Percentiles rank a stretch among this genome's conserved stretches.
Evolutionary conservation across 2,113 vertebrate species (phyloP).

Genomic region (Crotophaga sulcirostris): DNA sequence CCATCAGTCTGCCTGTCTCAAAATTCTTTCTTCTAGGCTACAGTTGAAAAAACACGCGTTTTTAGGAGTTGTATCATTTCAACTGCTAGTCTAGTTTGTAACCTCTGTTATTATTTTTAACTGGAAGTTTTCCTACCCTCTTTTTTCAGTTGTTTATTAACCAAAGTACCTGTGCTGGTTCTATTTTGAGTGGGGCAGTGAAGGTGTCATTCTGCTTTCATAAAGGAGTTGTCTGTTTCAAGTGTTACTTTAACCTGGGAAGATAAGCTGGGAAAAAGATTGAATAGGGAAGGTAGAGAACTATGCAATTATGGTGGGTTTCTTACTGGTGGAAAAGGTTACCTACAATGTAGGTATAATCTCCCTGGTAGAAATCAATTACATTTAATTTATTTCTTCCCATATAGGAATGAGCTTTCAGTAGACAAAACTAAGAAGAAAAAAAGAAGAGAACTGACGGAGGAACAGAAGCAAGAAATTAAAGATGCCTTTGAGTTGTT

Average conservation of each 20-base stretch:
- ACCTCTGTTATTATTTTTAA: neutral
- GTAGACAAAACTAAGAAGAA: conserved; percentile 88
- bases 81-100: neutral
- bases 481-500: conserved; percentile 98
- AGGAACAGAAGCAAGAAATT: conserved; percentile 95
- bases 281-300: neutral
- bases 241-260: neutral
- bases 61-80: neutral
- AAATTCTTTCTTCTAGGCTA: neutral
- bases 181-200: neutral
- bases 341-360: neutral
- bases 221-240: neutral
- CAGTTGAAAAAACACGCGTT: neutral
- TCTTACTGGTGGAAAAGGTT: neutral
- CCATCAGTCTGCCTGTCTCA: neutral
- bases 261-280: neutral
- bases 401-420: conserved; percentile 80
- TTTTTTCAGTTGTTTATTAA: neutral
- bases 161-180: neutral
- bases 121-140: neutral
- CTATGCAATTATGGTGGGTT: neutral
- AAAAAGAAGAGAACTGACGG: conserved; percentile 89
- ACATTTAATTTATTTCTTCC: neutral
- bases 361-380: neutral
- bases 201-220: neutral